These are phyloP conservation scores for Neogale vison DNA, from an alignment of 2,113 vertebrate species.

Conservation along the genomic window DNA sequence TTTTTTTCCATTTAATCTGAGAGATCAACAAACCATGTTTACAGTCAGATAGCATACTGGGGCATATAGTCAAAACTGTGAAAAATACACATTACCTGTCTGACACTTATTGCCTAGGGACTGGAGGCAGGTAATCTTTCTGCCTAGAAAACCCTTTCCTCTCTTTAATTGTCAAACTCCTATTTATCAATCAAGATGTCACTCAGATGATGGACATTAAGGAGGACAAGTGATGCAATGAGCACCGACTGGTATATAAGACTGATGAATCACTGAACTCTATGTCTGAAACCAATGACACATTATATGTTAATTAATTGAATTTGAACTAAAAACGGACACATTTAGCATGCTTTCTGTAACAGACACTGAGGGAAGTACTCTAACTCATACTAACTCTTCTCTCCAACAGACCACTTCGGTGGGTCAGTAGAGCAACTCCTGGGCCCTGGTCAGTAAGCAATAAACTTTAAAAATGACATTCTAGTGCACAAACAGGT, in stretches of 20 bases:
- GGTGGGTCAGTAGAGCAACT: not conserved
- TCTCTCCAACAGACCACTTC: not conserved
- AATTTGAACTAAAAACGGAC: not conserved
- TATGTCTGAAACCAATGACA: no score
- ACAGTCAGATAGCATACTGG: not conserved
- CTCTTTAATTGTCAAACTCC: not conserved
- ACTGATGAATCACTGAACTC: no score
- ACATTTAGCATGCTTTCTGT: not conserved
- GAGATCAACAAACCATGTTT: not conserved
- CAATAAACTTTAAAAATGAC: not conserved
- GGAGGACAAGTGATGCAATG: not conserved
- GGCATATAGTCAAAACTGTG: not conserved
- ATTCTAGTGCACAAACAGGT: not conserved
- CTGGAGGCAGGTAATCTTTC: not conserved
- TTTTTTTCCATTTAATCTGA: not conserved
- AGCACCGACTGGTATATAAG: not conserved
- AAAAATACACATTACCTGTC: not conserved
- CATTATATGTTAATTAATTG: no score
- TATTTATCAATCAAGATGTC: not conserved
- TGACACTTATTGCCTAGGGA: not conserved
- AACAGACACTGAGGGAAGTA: not conserved
- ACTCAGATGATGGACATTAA: not conserved
- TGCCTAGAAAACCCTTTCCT: not conserved
- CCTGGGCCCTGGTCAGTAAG: no score
- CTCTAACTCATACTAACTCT: no score